These are phyloP conservation scores for Pomacea maculata DNA, from an alignment of 1,140 invertebrate species.

Conservation along the genomic window DNA sequence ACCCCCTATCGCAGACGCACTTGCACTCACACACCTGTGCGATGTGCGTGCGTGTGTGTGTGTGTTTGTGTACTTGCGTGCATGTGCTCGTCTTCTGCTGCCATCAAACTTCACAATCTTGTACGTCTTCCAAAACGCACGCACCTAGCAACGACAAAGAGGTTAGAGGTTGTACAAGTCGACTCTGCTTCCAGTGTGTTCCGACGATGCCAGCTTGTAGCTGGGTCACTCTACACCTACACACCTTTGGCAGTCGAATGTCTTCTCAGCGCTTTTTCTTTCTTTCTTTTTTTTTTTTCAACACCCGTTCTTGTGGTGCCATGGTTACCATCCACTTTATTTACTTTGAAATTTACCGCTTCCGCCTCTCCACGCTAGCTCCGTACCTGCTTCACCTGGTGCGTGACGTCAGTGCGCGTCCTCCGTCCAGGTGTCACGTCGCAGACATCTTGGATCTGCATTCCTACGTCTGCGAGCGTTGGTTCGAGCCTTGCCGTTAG, in stretches of 20 bases:
- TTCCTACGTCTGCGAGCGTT: no score
- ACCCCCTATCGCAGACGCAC: conserved; percentile 27
- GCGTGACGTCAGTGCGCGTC: no score
- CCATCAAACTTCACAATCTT: background rate
- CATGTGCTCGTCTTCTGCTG: background rate
- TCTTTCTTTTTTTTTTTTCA: background rate
- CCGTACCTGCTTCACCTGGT: no score
- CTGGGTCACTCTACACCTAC: background rate
- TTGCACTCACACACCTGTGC: conserved; percentile 13
- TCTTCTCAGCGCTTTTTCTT: background rate
- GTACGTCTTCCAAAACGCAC: background rate
- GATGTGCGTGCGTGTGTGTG: background rate
- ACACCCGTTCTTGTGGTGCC: no score
- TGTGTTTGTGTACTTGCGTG: background rate
- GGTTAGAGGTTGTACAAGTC: background rate
- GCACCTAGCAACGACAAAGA: no score
- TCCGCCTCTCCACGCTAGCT: no score
- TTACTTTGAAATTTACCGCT: no score
- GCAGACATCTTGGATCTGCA: no score
- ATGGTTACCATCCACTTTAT: no score
- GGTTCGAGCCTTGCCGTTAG: no score
- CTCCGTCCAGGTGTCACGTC: no score
- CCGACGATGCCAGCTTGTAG: background rate
- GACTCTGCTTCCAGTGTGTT: background rate
- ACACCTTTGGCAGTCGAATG: background rate